Base-by-base conservation (phyloP, 2,888 invertebrate species). In the Drosophila multiciliata region DNA sequence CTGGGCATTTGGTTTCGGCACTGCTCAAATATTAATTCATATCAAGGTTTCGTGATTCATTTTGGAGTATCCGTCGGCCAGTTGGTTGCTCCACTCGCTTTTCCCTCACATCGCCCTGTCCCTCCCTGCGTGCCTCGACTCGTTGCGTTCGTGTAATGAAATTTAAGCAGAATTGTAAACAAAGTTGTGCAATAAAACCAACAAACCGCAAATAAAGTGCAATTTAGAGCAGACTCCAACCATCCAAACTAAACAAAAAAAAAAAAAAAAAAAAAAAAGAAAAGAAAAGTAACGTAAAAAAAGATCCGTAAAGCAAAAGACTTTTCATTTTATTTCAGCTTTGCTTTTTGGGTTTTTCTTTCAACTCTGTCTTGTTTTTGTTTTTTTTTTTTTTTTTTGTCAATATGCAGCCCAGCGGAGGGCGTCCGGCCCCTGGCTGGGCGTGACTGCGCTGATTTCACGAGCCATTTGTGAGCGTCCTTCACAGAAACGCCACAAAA, bases 21-120 rank as follows among this genome's bases (percentile, higher is more conserved):
- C 66, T 72, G 79, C 64, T 88, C 87, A 87, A 90, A 87, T 86
- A 87, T 90, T 90, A 88, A 87, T 88, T 90, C 83, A 80, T 90
- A 90, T 88, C 90, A 90, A 87, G 90, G 90, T 82, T 87, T 77
- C 78, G 71, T 55, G 75, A 88, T 83, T 88, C 82, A 82, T 76
- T 86, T 79, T 75, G 73, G 73, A 75, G 85, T 77, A 73, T 78
- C 54, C 55, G 48, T 50, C 66, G 55, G 55, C 20, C n/a, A 3
- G 40, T 55, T 20, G 55, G 54, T 17, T 55, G 57, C 38, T 32
- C 49, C 54, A 54, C 62, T 35, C 60, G 32, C 26, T 4, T 45
- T 23, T 7, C 7, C 45, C 45, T 1, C 17, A 0, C 38, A 0
- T 38, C 3, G 20, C 42, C 42, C 1, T 1, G 7, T 23, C 42